Evolutionary conservation across 2,888 invertebrate species (phyloP), one percentile per base, ranked within the genome.

Genomic region (Gryllus longicercus): DNA sequence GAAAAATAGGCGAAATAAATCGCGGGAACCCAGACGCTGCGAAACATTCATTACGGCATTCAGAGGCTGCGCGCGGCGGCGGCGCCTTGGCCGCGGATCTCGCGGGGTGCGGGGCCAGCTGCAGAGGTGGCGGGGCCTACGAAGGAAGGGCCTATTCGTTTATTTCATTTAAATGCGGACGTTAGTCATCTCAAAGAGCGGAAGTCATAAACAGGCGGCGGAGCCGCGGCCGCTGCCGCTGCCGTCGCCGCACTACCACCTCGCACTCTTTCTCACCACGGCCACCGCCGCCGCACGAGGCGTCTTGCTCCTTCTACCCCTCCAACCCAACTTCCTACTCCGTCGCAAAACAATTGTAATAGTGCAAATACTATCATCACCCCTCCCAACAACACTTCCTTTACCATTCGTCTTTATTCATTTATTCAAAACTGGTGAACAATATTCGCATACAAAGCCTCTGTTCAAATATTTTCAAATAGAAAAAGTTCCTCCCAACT

Each of bases 1-100:
- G 63, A 63, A 63, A 63, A 63, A 63, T 63, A 63, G 63, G 11
- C 63, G 63, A 63, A n/a, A 63, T 63, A 63, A 63, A 63, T 63
- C 63, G 63, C 63, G 63, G n/a, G 63, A 63, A n/a, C 63, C 63
- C 63, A 63, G 63, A 63, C 63, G 63, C 63, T 63, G 4, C 63
- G 63, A 8, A 63, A 63, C 63, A 63, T 63, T 63, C 63, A 63
- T 63, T 63, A 63, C 11, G 63, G 63, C 63, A 63, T 63, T 63
- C 63, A 63, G n/a, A 63, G 12, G 63, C 4, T 63, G 63, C 11
- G 51, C 11, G 51, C 51, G 51, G 51, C 12, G 1, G 51, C 11
- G 51, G 51, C n/a, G n/a, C n/a, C n/a, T n/a, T n/a, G n/a, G 51
- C 12, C 51, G 51, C 11, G 51, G 51, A 51, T 14, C 51, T 16